phyloP scores from a whole-genome alignment of 2,113 vertebrate genomes.

The Aviceda subcristata region DNA sequence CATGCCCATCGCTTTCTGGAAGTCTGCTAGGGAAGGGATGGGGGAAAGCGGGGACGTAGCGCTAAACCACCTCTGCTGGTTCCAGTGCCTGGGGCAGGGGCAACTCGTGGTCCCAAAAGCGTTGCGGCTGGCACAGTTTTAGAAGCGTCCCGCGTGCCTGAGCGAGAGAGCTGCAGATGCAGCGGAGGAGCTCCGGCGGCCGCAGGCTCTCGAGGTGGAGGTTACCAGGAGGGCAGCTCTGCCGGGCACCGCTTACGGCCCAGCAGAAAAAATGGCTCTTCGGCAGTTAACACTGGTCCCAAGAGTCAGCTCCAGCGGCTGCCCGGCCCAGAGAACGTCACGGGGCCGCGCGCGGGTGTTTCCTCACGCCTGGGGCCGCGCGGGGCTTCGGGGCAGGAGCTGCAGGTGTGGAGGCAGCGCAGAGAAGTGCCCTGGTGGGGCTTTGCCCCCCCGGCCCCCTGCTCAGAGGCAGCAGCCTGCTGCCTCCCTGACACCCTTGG shows the following conservation, averaged over 20 bases:
- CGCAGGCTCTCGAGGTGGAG: not conserved
- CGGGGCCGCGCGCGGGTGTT: accelerated
- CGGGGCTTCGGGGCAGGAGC: not conserved
- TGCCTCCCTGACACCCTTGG: accelerated
- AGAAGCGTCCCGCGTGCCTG: accelerated
- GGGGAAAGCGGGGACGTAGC: not conserved
- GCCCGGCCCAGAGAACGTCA: too few relatives aligned
- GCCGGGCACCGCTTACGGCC: not conserved
- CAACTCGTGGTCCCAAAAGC: not conserved
- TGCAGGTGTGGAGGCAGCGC: not conserved
- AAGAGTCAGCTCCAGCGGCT: not conserved
- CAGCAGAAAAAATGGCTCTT: not conserved
- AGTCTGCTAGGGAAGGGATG: not conserved
- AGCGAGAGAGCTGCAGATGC: not conserved
- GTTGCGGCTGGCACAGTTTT: not conserved
- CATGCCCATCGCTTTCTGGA: not conserved
- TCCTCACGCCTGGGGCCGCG: accelerated
- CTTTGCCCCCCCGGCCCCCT: accelerated
- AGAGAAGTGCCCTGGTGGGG: not conserved
- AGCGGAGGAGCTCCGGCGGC: not conserved
- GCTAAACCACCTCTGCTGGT: not conserved
- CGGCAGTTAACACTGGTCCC: not conserved
- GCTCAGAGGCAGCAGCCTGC: not conserved
- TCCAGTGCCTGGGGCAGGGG: not conserved
- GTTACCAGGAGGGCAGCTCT: not conserved